Percentiles rank a stretch among this genome's conserved stretches.
phyloP scores from a whole-genome alignment of 2,113 vertebrate genomes.

The Ceratotherium simum region DNA sequence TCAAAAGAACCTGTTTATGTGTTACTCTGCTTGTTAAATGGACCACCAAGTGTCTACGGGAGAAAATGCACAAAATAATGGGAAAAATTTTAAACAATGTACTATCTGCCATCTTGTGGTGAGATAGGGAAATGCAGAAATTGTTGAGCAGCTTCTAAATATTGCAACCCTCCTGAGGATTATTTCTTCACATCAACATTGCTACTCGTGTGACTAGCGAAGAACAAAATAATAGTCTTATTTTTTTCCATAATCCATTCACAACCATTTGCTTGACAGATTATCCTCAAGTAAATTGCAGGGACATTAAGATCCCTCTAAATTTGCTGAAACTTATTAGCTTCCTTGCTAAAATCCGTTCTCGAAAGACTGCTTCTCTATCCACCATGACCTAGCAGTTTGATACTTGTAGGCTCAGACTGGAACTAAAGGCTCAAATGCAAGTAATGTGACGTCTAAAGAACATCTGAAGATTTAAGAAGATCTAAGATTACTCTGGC shows the following conservation, averaged over 20 bases:
- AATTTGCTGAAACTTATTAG: not conserved
- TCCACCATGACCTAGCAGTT: not conserved
- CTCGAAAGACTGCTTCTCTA: not conserved
- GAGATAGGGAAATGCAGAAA: not conserved
- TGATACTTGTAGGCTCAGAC: not conserved
- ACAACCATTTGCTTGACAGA: not conserved
- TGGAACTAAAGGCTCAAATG: not conserved
- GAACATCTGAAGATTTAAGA: not conserved
- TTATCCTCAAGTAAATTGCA: not conserved
- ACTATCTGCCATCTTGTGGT: conserved; percentile 74
- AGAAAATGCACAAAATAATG: not conserved
- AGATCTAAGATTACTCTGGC: no score
- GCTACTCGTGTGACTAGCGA: not conserved
- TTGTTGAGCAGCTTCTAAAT: not conserved
- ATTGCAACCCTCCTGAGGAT: not conserved
- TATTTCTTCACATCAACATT: not conserved
- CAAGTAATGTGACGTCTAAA: not conserved
- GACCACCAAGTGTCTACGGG: not conserved
- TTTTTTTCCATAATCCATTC: not conserved
- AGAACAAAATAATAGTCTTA: not conserved
- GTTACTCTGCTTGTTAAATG: not conserved
- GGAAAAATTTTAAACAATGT: not conserved
- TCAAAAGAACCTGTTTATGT: not conserved
- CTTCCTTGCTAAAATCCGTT: not conserved
- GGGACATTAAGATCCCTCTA: not conserved